These are phyloP conservation scores for Rafetus swinhoei DNA, from an alignment of 2,113 vertebrate genomes.

Conservation along the genomic window DNA sequence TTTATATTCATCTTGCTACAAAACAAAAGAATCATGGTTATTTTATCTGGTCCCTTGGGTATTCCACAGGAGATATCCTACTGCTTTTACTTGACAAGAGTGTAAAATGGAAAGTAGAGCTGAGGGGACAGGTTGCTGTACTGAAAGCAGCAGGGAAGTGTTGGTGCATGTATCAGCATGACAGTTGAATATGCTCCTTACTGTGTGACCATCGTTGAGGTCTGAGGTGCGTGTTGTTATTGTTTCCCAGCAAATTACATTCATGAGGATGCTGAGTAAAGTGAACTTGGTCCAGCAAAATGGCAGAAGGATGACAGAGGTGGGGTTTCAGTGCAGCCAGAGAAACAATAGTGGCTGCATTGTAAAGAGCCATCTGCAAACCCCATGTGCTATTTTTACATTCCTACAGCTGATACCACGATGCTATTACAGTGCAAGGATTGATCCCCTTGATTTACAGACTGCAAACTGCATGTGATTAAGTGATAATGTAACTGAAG, in stretches of 20 bases:
- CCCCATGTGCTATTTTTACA: accelerated
- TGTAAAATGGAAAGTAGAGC: neutral
- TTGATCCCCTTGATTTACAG: neutral
- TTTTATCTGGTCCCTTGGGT: neutral
- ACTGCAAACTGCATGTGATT: neutral
- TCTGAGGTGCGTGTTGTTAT: neutral
- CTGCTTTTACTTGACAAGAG: too few species aligned
- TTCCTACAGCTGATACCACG: neutral
- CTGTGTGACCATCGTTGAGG: accelerated
- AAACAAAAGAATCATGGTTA: neutral
- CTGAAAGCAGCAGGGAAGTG: neutral
- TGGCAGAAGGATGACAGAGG: neutral
- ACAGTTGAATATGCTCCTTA: neutral
- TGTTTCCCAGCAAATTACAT: neutral
- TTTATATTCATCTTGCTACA: neutral
- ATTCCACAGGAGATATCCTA: neutral
- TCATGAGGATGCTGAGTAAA: neutral
- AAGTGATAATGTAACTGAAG: neutral
- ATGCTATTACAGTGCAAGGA: neutral
- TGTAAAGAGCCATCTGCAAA: neutral
- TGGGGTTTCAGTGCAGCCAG: neutral
- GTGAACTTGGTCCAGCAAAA: neutral
- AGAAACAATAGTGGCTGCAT: neutral
- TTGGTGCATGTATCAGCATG: accelerated
- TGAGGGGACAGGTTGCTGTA: neutral